Conservation (phyloP, 2,888 invertebrate genomes). For the Micoletzkya japonica region DNA sequence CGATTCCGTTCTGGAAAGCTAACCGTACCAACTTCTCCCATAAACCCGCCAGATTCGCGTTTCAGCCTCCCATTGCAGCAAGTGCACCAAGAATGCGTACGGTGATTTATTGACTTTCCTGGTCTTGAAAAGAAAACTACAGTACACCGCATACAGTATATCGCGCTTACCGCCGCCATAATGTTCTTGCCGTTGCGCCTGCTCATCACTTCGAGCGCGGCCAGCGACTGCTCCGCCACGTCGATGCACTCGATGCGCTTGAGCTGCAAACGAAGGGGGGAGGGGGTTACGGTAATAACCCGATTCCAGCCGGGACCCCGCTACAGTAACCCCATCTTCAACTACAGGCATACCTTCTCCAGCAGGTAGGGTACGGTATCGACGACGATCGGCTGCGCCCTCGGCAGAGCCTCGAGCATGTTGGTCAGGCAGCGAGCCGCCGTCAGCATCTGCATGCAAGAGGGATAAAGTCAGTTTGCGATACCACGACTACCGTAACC, state of each 20-base stretch:
- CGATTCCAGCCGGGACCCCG: too few species aligned
- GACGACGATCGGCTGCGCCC: conserved; percentile 88
- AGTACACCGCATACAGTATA: too few species aligned
- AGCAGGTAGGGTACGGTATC: conserved; percentile 95
- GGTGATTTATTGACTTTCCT: too few species aligned
- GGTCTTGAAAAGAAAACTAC: too few species aligned
- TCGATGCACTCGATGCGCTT: conserved; percentile 99
- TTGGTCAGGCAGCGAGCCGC: conserved; percentile 96
- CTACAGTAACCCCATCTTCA: too few species aligned
- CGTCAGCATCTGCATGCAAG: conserved; percentile 88
- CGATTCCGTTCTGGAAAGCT: conserved; percentile 81
- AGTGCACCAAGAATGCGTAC: too few species aligned
- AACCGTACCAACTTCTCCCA: neutral
- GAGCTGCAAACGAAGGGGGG: conserved; percentile 69
- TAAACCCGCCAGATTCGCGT: neutral
- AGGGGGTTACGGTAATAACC: neutral
- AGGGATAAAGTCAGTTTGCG: too few species aligned
- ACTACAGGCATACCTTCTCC: conserved; percentile 75
- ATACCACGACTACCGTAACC: neutral
- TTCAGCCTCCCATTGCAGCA: too few species aligned
- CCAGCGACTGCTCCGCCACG: conserved; percentile 96
- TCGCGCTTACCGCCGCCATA: conserved; percentile 81
- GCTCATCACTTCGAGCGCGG: conserved; percentile 94
- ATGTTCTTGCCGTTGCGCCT: conserved; percentile 94
- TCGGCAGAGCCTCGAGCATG: conserved; percentile 96